Percentiles rank a stretch among this genome's conserved stretches.
These are phyloP conservation scores for Dolichomitus sp. DNA, from an alignment of 2,888 invertebrate species.

Conservation along the genomic window DNA sequence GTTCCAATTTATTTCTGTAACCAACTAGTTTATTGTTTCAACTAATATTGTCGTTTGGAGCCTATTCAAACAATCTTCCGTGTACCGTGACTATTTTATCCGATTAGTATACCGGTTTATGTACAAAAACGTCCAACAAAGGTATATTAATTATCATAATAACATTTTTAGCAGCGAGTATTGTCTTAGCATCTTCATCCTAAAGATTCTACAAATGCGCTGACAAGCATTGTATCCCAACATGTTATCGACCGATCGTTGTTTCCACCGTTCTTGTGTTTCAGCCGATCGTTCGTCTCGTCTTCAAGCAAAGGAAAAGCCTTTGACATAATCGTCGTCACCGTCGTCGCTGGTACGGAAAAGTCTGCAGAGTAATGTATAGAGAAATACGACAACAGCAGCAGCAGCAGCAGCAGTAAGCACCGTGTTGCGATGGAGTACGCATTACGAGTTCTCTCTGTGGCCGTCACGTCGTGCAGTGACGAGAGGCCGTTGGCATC, in stretches of 20 bases:
- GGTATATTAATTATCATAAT: no score
- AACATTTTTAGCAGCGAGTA: no score
- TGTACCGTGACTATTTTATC: no score
- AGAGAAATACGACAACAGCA: conserved; percentile 49
- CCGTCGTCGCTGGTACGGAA: conserved; percentile 17
- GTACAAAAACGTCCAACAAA: no score
- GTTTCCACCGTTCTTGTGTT: not conserved
- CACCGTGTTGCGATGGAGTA: conserved; percentile 24
- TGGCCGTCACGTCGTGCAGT: conserved; percentile 79
- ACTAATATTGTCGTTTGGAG: no score
- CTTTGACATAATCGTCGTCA: conserved; percentile 15
- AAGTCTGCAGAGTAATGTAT: conserved; percentile 21
- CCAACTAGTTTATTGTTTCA: no score
- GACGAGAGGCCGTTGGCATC: conserved; percentile 78
- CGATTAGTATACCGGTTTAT: no score
- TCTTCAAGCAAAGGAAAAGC: conserved; percentile 5
- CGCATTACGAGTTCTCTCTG: conserved; percentile 77
- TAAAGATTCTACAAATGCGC: not conserved
- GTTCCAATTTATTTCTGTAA: no score
- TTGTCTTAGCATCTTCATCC: not conserved
- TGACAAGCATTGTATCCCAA: not conserved
- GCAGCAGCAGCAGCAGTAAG: conserved; percentile 70
- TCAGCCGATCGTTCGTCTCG: not conserved
- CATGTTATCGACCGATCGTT: not conserved
- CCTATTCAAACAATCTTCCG: no score